These are phyloP conservation scores for Erpetoichthys calabaricus DNA, from an alignment of 2,797 vertebrate genomes.

Conservation along the genomic window DNA sequence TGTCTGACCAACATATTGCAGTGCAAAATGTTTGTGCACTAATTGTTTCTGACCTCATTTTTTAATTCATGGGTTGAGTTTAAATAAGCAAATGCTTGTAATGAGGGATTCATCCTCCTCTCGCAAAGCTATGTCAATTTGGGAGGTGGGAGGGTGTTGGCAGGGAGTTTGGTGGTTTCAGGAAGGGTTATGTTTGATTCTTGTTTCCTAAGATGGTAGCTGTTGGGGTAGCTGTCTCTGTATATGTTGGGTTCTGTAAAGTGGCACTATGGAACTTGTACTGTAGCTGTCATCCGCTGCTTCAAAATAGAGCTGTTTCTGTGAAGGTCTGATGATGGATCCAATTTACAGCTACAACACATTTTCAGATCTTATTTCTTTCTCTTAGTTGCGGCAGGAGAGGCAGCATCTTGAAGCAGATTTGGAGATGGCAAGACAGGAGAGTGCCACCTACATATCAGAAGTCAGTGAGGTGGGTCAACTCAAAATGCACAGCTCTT, in stretches of 20 bases:
- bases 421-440: conserved; percentile 81
- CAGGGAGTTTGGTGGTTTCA: not conserved
- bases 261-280: no score
- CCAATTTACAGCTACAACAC: not conserved
- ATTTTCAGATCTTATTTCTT: conserved; percentile 27
- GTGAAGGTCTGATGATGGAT: no score
- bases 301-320: not conserved
- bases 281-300: not conserved
- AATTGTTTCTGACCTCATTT: not conserved
- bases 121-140: no score
- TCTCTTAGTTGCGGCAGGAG: conserved; percentile 50
- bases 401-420: conserved; percentile 83
- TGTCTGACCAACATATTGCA: not conserved
- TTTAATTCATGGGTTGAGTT: not conserved
- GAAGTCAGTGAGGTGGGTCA: conserved; percentile 86
- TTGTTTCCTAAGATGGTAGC: no score
- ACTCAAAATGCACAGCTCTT: not conserved
- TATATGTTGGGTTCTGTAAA: no score
- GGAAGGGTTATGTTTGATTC: no score
- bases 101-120: no score
- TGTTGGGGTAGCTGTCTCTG: no score
- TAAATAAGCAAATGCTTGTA: no score
- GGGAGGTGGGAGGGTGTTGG: not conserved
- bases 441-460: conserved; percentile 82
- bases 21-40: conserved; percentile 3